Evolutionary conservation across 2,888 invertebrate genomes (phyloP), one percentile per base, ranked within the genome.

Genomic region (Agriopis aurantiaria): DNA sequence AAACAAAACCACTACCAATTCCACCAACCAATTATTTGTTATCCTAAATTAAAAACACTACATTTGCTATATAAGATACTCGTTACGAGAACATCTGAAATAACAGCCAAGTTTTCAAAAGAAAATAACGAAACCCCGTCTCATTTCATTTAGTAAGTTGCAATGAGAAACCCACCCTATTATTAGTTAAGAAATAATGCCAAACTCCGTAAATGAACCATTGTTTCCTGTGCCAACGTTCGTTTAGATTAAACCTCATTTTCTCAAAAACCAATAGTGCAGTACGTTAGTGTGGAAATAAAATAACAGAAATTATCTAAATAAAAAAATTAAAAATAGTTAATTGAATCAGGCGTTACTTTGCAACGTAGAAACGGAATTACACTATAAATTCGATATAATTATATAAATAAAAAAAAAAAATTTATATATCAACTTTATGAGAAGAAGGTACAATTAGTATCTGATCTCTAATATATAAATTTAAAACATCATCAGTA

Each of bases 221-320:
- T 75, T 74, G 70, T 74, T 75, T 77, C 76, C 73, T 77, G 69
- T 78, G 78, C 78, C 78, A 83, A 77, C 80, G 80, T 85, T 83
- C 82, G 80, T 85, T 86, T 82, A 82, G 78, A 81, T 80, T 70
- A 71, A 69, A 82, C 84, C 82, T 86, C 85, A 87, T 88, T 88
- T 89, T 86, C 87, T 85, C 84, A 84, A 87, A 87, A 89, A 89
- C 88, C 90, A 90, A 89, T 91, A 88, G 83, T 88, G 86, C 87
- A 88, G 74, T 70, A 70, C 73, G 72, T 72, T 72, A 59, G 48
- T n/a, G 11, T 1, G 8, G 7, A 12, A 41, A n/a, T 51, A 58
- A 48, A 33, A 17, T 43, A 58, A 58, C 8, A 23, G n/a, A n/a
- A n/a, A n/a, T n/a, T 5, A 52, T 11, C 1, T 52, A 12, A 11